Evolutionary conservation across 2,113 vertebrate genomes (phyloP), one percentile per base, ranked within the genome.

Genomic region (Agapornis roseicollis): DNA sequence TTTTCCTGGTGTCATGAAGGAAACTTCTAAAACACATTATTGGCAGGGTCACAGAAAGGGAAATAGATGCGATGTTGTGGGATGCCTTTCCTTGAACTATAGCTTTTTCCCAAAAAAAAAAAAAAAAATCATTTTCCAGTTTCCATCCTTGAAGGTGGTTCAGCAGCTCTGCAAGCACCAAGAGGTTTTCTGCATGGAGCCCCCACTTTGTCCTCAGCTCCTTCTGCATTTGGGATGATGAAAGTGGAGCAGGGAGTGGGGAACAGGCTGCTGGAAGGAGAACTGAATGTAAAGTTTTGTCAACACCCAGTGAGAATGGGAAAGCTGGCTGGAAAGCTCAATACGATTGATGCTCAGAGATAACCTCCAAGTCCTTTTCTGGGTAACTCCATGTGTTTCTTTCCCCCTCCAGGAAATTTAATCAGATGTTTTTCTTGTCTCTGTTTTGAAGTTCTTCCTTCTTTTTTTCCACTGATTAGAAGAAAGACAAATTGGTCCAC

Each of bases 401-500:
- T n/a, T 25, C 2, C 2, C 8, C 3, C 20, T 29, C 55, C 13
- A 53, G 33, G 11, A 80, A 23, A 82, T 80, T 47, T 88, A 90
- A 79, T 81, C 46, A 55, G 41, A 49, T 39, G 17, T 14, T 72
- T 94, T 78, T 60, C 79, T 94, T 80, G 61, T 84, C 41, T 88
- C 55, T 46, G n/a, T 93, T 97, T 76, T 84, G 53, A 95, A 88
- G 74, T 73, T 65, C 80, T 79, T 82, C 81, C 63, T 71, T 46
- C 19, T 73, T 81, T 87, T 87, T 77, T 39, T 7, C 29, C 39
- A 27, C 39, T 79, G 68, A 79, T 31, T 65, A 61, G 66, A 93
- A 95, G n/a, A 96, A 35, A 90, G 46, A 77, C 18, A 73, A 77
- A 83, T 4, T 65, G 37, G 10, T 66, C 41, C 2, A 2, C 17